phyloP scores from a whole-genome alignment of 2,888 invertebrate species.

The Phalera bucephala region DNA sequence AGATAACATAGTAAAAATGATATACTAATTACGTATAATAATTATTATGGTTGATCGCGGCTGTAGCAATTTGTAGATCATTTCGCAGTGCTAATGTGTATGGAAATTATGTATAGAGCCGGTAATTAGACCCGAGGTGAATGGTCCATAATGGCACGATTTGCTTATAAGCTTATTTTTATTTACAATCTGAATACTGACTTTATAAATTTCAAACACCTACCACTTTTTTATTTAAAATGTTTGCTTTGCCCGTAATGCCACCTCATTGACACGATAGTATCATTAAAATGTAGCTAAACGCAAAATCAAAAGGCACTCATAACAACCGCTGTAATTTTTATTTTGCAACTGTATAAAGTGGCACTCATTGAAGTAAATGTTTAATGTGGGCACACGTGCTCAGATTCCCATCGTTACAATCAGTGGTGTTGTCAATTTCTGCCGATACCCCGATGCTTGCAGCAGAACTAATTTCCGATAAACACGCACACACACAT shows the following conservation, averaged over 20 bases:
- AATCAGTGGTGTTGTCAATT: slow-evolving; percentile 71
- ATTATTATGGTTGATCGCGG: slow-evolving; percentile 63
- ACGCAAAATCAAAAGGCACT: slow-evolving; percentile 48
- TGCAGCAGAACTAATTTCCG: slow-evolving; percentile 75
- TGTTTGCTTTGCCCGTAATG: slow-evolving; percentile 5
- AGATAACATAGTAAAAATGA: slow-evolving; percentile 61
- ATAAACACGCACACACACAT: slow-evolving; percentile 65
- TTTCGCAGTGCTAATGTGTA: slow-evolving; percentile 74
- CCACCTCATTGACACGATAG: slow-evolving; percentile 33
- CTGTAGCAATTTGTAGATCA: slow-evolving; percentile 72
- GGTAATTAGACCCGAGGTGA: slow-evolving; percentile 71
- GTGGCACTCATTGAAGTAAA: slow-evolving; percentile 53
- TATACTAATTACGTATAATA: slow-evolving; percentile 61
- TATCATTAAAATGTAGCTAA: slow-evolving; percentile 38
- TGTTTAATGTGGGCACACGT: slow-evolving; percentile 69
- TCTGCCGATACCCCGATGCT: slow-evolving; percentile 65
- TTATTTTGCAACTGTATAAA: slow-evolving; percentile 53
- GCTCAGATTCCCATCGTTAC: slow-evolving; percentile 66
- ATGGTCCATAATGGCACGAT: slow-evolving; percentile 64
- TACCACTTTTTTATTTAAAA: not conserved
- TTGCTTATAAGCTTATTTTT: slow-evolving; percentile 56
- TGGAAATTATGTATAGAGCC: slow-evolving; percentile 74
- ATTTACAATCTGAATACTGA: slow-evolving; percentile 23
- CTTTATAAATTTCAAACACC: not conserved
- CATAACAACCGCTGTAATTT: slow-evolving; percentile 47